Conservation (phyloP, 1,140 invertebrate genomes). For the Ctenoplectra terminalis region DNA sequence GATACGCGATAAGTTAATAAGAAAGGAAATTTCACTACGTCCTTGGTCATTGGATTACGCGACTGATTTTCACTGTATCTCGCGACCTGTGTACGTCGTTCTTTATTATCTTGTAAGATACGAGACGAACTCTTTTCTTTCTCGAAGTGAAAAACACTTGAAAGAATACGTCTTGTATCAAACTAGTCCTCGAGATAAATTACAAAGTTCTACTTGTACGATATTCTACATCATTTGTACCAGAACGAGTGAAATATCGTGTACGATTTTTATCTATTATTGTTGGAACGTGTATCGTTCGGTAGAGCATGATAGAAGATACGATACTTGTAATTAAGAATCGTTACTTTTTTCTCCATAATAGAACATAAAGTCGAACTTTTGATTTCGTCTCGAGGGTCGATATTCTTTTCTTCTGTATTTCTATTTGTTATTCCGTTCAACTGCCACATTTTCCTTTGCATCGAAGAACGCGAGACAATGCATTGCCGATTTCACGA, state of each 20-base stretch:
- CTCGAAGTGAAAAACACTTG: not conserved
- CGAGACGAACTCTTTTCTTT: not conserved
- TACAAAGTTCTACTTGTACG: not conserved
- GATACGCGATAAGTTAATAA: constrained; percentile 43
- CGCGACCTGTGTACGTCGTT: not conserved
- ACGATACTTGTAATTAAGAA: not conserved
- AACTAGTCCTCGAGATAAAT: not conserved
- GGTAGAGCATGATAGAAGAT: not conserved
- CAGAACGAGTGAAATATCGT: not conserved
- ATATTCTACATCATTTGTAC: not conserved
- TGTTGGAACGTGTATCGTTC: not conserved
- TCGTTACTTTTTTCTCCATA: not conserved
- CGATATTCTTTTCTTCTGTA: no score
- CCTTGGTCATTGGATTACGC: constrained; percentile 23
- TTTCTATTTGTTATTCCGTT: constrained; percentile 21
- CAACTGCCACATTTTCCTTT: constrained; percentile 36
- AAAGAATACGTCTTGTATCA: not conserved
- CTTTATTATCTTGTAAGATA: not conserved
- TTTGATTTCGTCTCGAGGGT: constrained; percentile 13
- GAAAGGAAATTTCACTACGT: constrained; percentile 45
- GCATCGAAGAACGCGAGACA: constrained; percentile 12
- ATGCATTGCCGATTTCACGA: constrained; percentile 22
- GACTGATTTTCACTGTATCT: constrained; percentile 19
- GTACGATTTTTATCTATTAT: not conserved
- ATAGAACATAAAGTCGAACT: not conserved